These are phyloP conservation scores for Esox niger DNA, from an alignment of 2,113 vertebrate genomes.

Conservation along the genomic window DNA sequence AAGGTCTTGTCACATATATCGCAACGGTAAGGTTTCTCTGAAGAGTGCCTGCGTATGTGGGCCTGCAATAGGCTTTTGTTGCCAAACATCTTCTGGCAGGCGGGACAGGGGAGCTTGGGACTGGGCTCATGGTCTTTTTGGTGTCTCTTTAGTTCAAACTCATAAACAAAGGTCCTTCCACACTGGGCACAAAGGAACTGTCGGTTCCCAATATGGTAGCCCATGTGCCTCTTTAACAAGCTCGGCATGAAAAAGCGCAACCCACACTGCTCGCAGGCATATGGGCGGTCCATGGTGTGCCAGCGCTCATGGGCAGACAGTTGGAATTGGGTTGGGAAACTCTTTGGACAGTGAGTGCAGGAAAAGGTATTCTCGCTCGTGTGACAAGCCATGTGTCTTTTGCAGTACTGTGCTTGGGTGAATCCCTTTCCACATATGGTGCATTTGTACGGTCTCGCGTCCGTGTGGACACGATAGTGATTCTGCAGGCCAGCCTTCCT, in stretches of 20 bases:
- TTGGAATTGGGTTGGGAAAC: slow-evolving; percentile 65
- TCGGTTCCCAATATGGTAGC: slow-evolving; percentile 67
- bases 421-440: slow-evolving; percentile 69
- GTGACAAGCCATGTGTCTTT: slow-evolving; percentile 72
- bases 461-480: slow-evolving; percentile 65
- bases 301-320: slow-evolving; percentile 66
- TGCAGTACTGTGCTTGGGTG: slow-evolving; percentile 69
- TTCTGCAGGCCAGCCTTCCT: slow-evolving; percentile 59
- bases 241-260: slow-evolving; percentile 67
- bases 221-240: slow-evolving; percentile 70
- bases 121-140: slow-evolving; percentile 68
- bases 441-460: slow-evolving; percentile 68
- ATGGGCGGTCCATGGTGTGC: slow-evolving; percentile 67
- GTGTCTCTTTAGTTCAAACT: slow-evolving; percentile 69
- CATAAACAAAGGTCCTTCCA: slow-evolving; percentile 67
- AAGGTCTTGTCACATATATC: slow-evolving; percentile 66
- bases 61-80: slow-evolving; percentile 67
- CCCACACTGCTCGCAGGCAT: slow-evolving; percentile 69
- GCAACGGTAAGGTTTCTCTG: slow-evolving; percentile 65
- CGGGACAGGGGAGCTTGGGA: slow-evolving; percentile 61
- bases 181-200: slow-evolving; percentile 72
- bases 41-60: slow-evolving; percentile 66
- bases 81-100: slow-evolving; percentile 70
- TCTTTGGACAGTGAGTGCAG: slow-evolving; percentile 66
- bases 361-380: slow-evolving; percentile 67